phyloP scores from a whole-genome alignment of 2,113 vertebrate genomes.

The Acrocephalus kingi region DNA sequence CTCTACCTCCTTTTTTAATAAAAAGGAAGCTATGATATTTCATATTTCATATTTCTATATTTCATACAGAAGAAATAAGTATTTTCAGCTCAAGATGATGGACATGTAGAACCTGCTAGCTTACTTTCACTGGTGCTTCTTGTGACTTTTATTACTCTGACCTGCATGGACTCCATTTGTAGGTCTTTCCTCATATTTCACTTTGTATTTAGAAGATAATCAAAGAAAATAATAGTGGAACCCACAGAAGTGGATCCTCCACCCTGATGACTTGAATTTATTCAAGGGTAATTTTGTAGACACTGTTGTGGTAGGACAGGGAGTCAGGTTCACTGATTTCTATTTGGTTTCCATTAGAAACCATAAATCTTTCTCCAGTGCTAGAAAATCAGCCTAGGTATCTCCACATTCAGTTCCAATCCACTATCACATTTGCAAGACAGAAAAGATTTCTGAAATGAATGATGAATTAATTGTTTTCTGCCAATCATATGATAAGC shows the following conservation, averaged over 20 bases:
- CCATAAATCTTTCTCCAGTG: background rate
- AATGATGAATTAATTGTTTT: conserved; percentile 46
- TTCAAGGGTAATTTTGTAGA: background rate
- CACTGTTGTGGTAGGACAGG: background rate
- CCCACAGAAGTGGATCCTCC: background rate
- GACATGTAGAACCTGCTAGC: background rate
- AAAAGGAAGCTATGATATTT: background rate
- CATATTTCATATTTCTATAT: too few species aligned
- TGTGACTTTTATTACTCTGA: background rate
- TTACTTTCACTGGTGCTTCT: background rate
- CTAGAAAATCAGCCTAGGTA: conserved; percentile 19
- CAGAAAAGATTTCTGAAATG: conserved; percentile 33
- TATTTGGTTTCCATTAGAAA: conserved; percentile 34
- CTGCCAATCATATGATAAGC: conserved; percentile 43
- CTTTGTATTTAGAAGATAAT: background rate
- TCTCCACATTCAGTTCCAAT: background rate
- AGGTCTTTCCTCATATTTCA: background rate
- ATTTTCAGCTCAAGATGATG: background rate
- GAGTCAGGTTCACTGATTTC: background rate
- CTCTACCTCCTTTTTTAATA: background rate
- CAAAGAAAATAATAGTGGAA: background rate
- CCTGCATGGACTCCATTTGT: background rate
- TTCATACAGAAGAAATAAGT: background rate
- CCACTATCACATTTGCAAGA: conserved; percentile 38
- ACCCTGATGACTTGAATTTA: background rate